Evolutionary conservation across 2,113 vertebrate species (phyloP).

Genomic region (Poeciliopsis turrubarensis): DNA sequence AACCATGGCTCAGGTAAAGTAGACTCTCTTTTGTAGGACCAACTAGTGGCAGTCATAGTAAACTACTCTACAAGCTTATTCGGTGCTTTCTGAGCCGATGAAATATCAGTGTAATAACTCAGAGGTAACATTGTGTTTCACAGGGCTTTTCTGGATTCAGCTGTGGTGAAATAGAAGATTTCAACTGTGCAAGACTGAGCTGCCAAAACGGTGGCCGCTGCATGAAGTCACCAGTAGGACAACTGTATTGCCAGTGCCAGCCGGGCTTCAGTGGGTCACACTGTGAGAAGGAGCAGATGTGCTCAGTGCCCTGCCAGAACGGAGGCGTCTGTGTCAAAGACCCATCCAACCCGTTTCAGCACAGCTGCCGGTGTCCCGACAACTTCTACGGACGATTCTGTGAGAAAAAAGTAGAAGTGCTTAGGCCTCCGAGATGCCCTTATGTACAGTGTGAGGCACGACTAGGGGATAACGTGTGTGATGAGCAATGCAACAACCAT

Average conservation of each 20-base stretch:
- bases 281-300: constrained; percentile 79
- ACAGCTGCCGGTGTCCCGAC: constrained; percentile 82
- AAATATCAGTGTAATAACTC: neutral
- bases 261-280: constrained; percentile 78
- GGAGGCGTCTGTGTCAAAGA: constrained; percentile 85
- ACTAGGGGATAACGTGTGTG: constrained; percentile 84
- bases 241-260: constrained; percentile 83
- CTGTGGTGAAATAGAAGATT: constrained; percentile 82
- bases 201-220: constrained; percentile 88
- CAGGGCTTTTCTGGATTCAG: constrained; percentile 88
- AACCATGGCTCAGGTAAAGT: constrained; percentile 75
- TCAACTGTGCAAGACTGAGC: constrained; percentile 82
- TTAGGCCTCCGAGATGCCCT: constrained; percentile 65
- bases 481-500: constrained; percentile 87
- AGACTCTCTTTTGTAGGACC: constrained; percentile 24
- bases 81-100: neutral
- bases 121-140: constrained; percentile 12
- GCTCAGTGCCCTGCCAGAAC: constrained; percentile 82
- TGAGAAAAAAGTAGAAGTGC: constrained; percentile 37
- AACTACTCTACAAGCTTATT: neutral
- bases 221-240: constrained; percentile 71
- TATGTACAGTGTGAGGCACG: constrained; percentile 78
- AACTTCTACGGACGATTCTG: constrained; percentile 82
- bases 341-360: constrained; percentile 72
- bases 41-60: neutral